A percentile compares a stretch with the other conserved stretches of the same genome.
These are phyloP conservation scores for Tetramorium parvispinum DNA, from an alignment of 1,140 invertebrate species.

Conservation along the genomic window DNA sequence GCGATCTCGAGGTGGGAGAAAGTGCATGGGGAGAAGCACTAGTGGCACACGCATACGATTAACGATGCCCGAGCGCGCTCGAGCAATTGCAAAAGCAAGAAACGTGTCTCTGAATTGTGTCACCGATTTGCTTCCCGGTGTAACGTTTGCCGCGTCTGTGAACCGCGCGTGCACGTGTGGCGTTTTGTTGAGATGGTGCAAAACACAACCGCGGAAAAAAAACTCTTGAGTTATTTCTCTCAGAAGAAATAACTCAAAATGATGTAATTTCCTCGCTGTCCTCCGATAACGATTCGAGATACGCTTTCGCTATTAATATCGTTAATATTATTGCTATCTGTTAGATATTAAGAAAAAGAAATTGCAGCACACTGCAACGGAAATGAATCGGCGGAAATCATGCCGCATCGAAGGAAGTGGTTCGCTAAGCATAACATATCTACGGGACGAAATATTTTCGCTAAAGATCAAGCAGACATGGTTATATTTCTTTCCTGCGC, in stretches of 20 bases:
- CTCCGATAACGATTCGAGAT: neutral
- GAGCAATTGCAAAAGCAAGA: conserved; percentile 12
- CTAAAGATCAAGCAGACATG: conserved; percentile 18
- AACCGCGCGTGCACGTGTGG: conserved; percentile 2
- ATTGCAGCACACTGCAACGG: neutral
- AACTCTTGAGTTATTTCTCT: too few relatives aligned
- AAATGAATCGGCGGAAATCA: conserved; percentile 23
- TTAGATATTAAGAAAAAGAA: conserved; percentile 21
- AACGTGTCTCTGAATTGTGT: conserved; percentile 54
- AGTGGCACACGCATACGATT: neutral
- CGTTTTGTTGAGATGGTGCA: neutral
- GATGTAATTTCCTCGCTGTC: neutral
- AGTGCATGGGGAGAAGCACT: neutral
- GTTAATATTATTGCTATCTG: neutral
- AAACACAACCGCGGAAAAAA: neutral
- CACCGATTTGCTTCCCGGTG: conserved; percentile 36
- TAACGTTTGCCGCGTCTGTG: conserved; percentile 28
- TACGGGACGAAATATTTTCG: conserved; percentile 4
- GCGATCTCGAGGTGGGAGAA: conserved; percentile 7
- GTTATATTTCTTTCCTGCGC: conserved; percentile 10
- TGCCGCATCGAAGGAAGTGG: neutral
- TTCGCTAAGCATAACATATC: conserved; percentile 5
- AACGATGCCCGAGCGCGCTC: neutral
- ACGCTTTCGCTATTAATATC: neutral
- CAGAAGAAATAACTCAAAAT: neutral